Base-by-base conservation (phyloP, 2,888 invertebrate genomes). In the Tenthredo amoena region DNA sequence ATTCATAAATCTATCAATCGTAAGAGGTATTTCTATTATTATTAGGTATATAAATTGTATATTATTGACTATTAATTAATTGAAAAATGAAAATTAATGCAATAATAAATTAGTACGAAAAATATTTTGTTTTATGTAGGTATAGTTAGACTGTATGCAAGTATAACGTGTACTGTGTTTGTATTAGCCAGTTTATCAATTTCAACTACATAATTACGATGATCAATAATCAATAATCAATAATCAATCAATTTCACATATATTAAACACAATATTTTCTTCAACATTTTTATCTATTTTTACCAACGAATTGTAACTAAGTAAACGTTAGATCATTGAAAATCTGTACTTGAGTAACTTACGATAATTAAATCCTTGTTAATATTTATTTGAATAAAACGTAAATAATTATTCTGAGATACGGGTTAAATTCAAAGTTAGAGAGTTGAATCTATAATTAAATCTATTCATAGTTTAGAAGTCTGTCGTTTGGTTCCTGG, bases 401-500 rank as follows among this genome's bases (percentile, higher is more conserved):
- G n/a, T 55, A n/a, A 55, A 18, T 55, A n/a, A 55, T 55, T n/a
- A 55, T 55, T 55, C 6, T n/a, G 6, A n/a, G 50, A 50, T 50
- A 50, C 18, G 18, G 0, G 5, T 50, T 50, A n/a, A 55, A 55
- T 55, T 55, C 55, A 26, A n/a, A 26, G n/a, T 62, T 21, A 26
- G 12, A 62, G 21, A 10, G 9, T 26, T 62, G 26, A 3, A 62
- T 62, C 10, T 26, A 62, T 21, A 12, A 21, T 62, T 10, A 6
- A 62, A 26, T 21, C 26, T 26, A 62, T 21, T 9, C 9, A 26
- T 62, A 62, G 62, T 21, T 62, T 26, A 26, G 26, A 62, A 62
- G 26, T 62, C 26, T 62, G 62, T 62, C 62, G 62, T 62, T 62
- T 62, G 26, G 62, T 62, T 62, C 62, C 62, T 62, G 62, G 62